phyloP scores from a whole-genome alignment of 2,113 vertebrate genomes.

The Meleagris gallopavo region DNA sequence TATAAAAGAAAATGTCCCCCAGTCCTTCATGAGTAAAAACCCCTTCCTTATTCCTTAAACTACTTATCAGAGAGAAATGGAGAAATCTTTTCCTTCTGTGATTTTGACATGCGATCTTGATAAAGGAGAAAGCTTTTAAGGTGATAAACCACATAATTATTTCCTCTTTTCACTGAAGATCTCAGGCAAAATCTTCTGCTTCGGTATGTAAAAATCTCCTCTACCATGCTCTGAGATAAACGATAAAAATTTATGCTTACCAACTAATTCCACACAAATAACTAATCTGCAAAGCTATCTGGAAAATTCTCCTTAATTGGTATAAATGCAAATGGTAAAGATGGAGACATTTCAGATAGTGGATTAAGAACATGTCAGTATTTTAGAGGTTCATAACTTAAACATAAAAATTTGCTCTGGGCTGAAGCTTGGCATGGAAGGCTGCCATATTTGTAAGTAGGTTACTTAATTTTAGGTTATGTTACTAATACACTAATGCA shows the following conservation, averaged over 20 bases:
- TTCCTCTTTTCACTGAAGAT: background rate
- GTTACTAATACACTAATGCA: slow-evolving; percentile 40
- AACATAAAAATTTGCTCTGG: slow-evolving; percentile 66
- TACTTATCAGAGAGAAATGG: background rate
- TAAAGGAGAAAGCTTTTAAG: background rate
- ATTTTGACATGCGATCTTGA: background rate
- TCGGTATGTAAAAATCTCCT: background rate
- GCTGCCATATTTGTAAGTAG: slow-evolving; percentile 62
- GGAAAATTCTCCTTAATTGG: background rate
- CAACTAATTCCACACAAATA: background rate
- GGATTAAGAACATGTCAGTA: slow-evolving; percentile 46
- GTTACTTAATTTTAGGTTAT: slow-evolving; percentile 60
- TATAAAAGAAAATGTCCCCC: background rate
- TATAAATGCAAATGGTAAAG: slow-evolving; percentile 46
- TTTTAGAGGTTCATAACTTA: slow-evolving; percentile 65
- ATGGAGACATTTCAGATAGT: slow-evolving; percentile 52
- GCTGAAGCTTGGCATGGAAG: slow-evolving; percentile 54
- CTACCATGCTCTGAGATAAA: background rate
- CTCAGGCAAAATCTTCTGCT: background rate
- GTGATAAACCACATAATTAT: background rate
- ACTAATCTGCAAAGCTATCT: background rate
- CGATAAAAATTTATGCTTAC: background rate
- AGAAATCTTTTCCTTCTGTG: background rate
- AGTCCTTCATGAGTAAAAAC: background rate
- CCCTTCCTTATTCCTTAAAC: background rate